Percentiles rank a stretch among this genome's conserved stretches.
phyloP scores from a whole-genome alignment of 2,797 vertebrate genomes.

The Harpagifer antarcticus region DNA sequence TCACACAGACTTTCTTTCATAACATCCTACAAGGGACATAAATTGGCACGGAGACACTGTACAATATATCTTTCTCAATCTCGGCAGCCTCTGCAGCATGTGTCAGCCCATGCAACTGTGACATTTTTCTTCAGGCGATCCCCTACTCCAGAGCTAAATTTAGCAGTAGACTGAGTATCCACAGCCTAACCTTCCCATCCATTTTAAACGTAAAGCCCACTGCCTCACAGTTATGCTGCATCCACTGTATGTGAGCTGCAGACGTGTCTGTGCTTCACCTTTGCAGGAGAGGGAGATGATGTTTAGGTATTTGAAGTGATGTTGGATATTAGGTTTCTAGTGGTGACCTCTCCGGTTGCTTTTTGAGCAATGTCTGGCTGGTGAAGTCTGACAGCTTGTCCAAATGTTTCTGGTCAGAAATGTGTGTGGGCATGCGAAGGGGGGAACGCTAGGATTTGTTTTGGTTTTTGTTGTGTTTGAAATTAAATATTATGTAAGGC shows the following conservation, averaged over 20 bases:
- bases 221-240: neutral
- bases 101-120: conserved; percentile 51
- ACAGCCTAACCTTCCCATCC: conserved; percentile 60
- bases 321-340: conserved; percentile 53
- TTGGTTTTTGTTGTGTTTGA: conserved; percentile 32
- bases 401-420: conserved; percentile 64
- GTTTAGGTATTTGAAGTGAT: conserved; percentile 42
- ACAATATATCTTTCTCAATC: conserved; percentile 21
- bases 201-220: conserved; percentile 29
- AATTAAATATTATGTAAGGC: neutral
- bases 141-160: conserved; percentile 65
- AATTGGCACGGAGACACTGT: conserved; percentile 16
- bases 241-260: conserved; percentile 1
- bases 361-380: conserved; percentile 55
- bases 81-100: conserved; percentile 37
- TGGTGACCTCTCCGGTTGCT: conserved; percentile 54
- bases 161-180: conserved; percentile 56
- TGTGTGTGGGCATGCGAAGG: conserved; percentile 45
- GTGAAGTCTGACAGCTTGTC: conserved; percentile 69
- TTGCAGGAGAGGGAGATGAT: conserved; percentile 37
- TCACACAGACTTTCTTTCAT: neutral
- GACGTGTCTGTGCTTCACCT: conserved; percentile 1
- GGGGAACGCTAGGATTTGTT: conserved; percentile 38
- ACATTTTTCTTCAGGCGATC: conserved; percentile 71
- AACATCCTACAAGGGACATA: neutral